Evolutionary conservation across 23 tunicate species (phyloP), one percentile per base, ranked within the genome.

Genomic region (Ascidia mentula): DNA sequence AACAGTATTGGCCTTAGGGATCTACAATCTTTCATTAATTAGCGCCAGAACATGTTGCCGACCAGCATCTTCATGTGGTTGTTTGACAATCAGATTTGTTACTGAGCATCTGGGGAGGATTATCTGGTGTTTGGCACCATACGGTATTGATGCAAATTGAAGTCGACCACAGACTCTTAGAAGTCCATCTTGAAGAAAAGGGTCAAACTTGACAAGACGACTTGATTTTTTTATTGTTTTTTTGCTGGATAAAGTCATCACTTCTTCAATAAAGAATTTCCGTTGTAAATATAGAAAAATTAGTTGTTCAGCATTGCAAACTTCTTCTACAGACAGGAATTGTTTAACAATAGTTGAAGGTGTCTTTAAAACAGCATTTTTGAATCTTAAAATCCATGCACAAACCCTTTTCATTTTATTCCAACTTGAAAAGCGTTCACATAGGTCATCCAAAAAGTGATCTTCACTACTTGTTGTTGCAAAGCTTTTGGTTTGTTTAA

Each of bases 161-260:
- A 78, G 59, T 53, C 72, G 73, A 18, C 82, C 73, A 59, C 82
- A 72, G 40, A 78, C 82, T 31, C 73, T 31, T 31, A 59, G 30
- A 36, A 78, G 26, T 12, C 37, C 26, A 78, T 78, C 77, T 40
- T 80, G 28, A n/a, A 80, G 85, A 30, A 80, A 70, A 30, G 85
- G 85, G 34, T 72, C 26, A 5, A 72, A 76, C 60, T 80, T 72
- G 32, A 26, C 36, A 38, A 80, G 31, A 37, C n/a, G 20, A 36
- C 85, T 80, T 28, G 60, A 38, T 31, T 61, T 61, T 15, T n/a
- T n/a, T n/a, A n/a, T n/a, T n/a, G n/a, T 31, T 26, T 80, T 72
- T 6, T 72, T 34, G 20, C 36, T 71, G 12, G 17, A 31, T 32
- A 40, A 32, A 32, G 42, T 31, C 17, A 6, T n/a, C 20, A 82